phyloP scores from a whole-genome alignment of 2,113 vertebrate genomes.

The Dolichallabes microphthalmus region DNA sequence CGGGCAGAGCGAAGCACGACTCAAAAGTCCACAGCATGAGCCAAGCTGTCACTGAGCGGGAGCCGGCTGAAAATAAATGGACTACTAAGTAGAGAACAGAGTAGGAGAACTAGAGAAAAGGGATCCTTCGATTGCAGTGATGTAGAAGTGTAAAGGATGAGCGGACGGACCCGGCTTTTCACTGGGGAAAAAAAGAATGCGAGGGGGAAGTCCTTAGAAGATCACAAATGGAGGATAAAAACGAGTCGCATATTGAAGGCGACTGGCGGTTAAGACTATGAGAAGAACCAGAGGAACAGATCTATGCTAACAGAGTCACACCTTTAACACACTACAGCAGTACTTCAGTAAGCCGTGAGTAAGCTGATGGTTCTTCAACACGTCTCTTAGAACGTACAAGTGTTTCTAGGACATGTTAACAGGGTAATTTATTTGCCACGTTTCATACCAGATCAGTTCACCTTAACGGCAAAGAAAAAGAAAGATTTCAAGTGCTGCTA shows the following conservation, averaged over 20 bases:
- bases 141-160: neutral
- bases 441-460: constrained; percentile 6
- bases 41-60: constrained; percentile 33
- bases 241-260: neutral
- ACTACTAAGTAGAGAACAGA: neutral
- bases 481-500: neutral
- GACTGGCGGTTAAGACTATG: neutral
- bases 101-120: neutral
- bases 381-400: constrained; percentile 7
- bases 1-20: constrained; percentile 31
- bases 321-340: constrained; percentile 30
- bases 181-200: neutral
- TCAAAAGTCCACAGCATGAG: constrained; percentile 38
- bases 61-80: constrained; percentile 17
- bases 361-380: neutral
- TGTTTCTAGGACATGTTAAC: neutral
- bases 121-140: neutral
- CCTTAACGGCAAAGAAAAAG: neutral
- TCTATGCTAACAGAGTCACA: constrained; percentile 19
- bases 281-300: neutral
- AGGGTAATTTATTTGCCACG: neutral
- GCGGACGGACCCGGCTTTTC: neutral
- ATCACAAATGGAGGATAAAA: neutral
- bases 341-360: constrained; percentile 19
- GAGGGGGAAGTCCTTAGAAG: neutral